Base-by-base conservation (phyloP, 1,140 invertebrate species). In the Trinorchestia longiramus region DNA sequence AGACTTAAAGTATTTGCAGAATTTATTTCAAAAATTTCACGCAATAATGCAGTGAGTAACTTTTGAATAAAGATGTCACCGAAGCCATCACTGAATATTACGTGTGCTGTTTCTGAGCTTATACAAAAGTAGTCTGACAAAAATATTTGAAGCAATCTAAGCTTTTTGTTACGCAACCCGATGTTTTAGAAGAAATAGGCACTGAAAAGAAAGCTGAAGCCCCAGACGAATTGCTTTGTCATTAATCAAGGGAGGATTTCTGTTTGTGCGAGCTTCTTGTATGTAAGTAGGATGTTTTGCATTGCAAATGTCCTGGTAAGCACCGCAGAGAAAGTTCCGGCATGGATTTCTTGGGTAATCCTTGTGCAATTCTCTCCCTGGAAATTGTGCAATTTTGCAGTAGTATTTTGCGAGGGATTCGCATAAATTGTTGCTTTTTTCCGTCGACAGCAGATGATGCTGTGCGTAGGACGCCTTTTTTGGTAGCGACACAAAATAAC, bases 291-390 rank as follows among this genome's bases (percentile, higher is more conserved):
- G 47, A 94, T 94, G 92, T 47, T 94, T 47, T 45, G 92, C 43
- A 94, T 94, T 45, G 92, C 92, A 45, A 94, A 94, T 94, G 92
- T 94, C 92, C 23, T 94, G 43, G 41, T 43, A 94, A 45, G 43
- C 92, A 94, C 17, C 44, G 44, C 44, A 94, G 36, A 11, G 43
- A 94, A 94, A 94, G 43, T 94, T 94, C 92, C 92, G 40, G 92
- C 92, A 94, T 44, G 92, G 92, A 94, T 94, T 94, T 94, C 23
- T 44, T 44, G 3, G 44, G 44, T 43, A 94, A 94, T 94, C 92
- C 92, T n/a, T 40, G 36, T 40, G 44, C 92, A 94, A 94, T 94
- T 43, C 88, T 94, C 44, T 94, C 43, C 43, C 43, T 47, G 36
- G 47, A 94, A 94, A 94, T 94, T 6, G 43, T n/a, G 43, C 43